Percentiles rank a stretch among this genome's conserved stretches.
These are phyloP conservation scores for Nomada ferruginata DNA, from an alignment of 2,888 invertebrate genomes.

Conservation along the genomic window DNA sequence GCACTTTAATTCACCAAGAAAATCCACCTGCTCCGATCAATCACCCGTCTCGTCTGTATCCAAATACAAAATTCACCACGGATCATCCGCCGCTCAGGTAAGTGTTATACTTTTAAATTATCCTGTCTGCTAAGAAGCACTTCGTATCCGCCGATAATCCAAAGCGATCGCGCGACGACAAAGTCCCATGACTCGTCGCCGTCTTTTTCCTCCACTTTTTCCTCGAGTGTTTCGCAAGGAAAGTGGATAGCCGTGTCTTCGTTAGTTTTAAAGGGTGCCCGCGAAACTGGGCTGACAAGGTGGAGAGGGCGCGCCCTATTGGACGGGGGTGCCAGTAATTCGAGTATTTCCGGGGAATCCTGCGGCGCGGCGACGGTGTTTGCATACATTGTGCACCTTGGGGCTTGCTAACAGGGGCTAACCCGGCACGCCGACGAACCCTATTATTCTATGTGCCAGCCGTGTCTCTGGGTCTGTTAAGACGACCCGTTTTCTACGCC, in stretches of 20 bases:
- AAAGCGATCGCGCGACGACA: too few relatives aligned
- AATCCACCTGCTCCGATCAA: not conserved
- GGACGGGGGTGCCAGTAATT: conserved; percentile 75
- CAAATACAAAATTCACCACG: too few relatives aligned
- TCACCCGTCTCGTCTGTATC: not conserved
- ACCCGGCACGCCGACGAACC: conserved; percentile 70
- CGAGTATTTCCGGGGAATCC: conserved; percentile 77
- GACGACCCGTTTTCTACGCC: conserved; percentile 72
- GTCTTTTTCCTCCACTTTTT: not conserved
- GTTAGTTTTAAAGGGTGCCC: conserved; percentile 52
- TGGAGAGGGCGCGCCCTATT: conserved; percentile 49
- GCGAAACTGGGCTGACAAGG: conserved; percentile 53
- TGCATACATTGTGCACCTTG: conserved; percentile 80
- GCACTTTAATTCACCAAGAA: too few relatives aligned
- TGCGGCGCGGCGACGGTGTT: conserved; percentile 75
- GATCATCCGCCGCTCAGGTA: too few relatives aligned
- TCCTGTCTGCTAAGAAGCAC: too few relatives aligned
- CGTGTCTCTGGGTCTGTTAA: conserved; percentile 79
- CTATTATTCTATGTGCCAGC: conserved; percentile 80
- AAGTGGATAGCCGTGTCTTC: conserved; percentile 51
- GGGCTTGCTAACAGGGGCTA: conserved; percentile 77
- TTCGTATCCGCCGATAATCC: too few relatives aligned
- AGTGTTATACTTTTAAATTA: too few relatives aligned
- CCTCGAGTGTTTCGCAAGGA: conserved; percentile 32
- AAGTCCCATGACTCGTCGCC: not conserved